A percentile compares a stretch with the other conserved stretches of the same genome.
Evolutionary conservation across 2,888 invertebrate genomes (phyloP).

Genomic region (Myopa testacea): DNA sequence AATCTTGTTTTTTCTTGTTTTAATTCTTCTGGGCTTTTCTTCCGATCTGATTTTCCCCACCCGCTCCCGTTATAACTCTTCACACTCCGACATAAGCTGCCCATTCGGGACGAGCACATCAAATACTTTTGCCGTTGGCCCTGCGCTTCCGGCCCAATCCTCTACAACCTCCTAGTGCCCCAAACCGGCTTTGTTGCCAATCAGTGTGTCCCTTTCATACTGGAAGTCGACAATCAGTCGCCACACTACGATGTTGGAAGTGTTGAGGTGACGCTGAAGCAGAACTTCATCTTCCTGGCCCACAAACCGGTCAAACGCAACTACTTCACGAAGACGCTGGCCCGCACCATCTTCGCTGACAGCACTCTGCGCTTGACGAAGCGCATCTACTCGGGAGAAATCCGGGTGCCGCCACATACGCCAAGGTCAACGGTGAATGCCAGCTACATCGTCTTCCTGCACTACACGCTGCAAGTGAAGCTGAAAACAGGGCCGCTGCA

Average conservation of each 20-base stretch:
- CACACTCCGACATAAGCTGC: constrained; percentile 48
- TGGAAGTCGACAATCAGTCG: constrained; percentile 76
- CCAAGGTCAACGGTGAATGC: constrained; percentile 75
- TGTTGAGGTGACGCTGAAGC: constrained; percentile 59
- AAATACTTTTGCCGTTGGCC: constrained; percentile 64
- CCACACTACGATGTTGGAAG: constrained; percentile 61
- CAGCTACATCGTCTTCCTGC: constrained; percentile 61
- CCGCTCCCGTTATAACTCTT: not conserved
- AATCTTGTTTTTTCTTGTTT: too few species aligned
- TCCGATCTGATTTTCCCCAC: not conserved
- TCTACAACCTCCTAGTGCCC: constrained; percentile 69
- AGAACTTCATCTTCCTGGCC: constrained; percentile 61
- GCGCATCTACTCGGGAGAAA: constrained; percentile 71
- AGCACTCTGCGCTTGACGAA: constrained; percentile 58
- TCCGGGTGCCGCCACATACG: constrained; percentile 72
- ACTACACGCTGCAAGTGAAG: constrained; percentile 59
- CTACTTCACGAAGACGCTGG: constrained; percentile 58
- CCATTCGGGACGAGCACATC: constrained; percentile 59
- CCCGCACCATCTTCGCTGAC: constrained; percentile 56
- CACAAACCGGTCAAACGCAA: constrained; percentile 62
- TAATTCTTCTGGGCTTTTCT: not conserved
- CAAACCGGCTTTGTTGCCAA: constrained; percentile 80
- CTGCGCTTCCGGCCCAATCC: constrained; percentile 61
- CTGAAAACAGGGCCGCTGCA: constrained; percentile 61
- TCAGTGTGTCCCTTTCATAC: constrained; percentile 75